Base-by-base conservation (phyloP, 2,113 vertebrate genomes). In the Lamprologus speciosus region DNA sequence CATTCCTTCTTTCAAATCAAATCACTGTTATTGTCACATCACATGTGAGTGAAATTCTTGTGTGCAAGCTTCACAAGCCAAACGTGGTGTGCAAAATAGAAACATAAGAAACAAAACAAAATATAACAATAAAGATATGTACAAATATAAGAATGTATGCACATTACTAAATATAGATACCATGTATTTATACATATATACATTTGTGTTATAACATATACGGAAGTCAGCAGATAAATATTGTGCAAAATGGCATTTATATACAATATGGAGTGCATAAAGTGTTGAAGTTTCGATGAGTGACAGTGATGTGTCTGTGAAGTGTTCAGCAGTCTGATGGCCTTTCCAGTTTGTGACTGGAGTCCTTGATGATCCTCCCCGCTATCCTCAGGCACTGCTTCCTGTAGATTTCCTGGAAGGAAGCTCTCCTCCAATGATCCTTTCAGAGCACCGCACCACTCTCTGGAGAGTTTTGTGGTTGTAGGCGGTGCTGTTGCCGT, bases 191-290 rank as follows among this genome's bases (percentile, higher is more conserved):
- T 55, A 23, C 11, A 26, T 23, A 55, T 55, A 26, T 55, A 55
- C 53, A 4, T 55, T 55, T 55, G 53, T 23, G n/a, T 54, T 55
- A 55, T 26, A 55, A 1, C 0, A 55, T 55, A 55, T 55, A 26
- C 4, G 0, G 53, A 55, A 2, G 4, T 26, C 54, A 55, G 11
- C 21, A 26, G 21, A 55, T 55, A 0, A 23, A 26, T 55, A 55
- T 0, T 55, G 54, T 26, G 11, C 6, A 23, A 55, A 55, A 55
- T 26, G 4, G 53, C 53, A 26, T 55, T 55, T 55, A 55, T 55
- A 26, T 55, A 26, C 54, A 55, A 55, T 26, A 55, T 55, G 21
- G 12, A 55, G 54, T 26, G 21, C 21, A 57, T 57, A 57, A 57
- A 57, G 12, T 14, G 12, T 13, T 57, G 12, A 14, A 57, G 54